Conservation (phyloP, 2,888 invertebrate genomes). For the Melieria omissa region DNA sequence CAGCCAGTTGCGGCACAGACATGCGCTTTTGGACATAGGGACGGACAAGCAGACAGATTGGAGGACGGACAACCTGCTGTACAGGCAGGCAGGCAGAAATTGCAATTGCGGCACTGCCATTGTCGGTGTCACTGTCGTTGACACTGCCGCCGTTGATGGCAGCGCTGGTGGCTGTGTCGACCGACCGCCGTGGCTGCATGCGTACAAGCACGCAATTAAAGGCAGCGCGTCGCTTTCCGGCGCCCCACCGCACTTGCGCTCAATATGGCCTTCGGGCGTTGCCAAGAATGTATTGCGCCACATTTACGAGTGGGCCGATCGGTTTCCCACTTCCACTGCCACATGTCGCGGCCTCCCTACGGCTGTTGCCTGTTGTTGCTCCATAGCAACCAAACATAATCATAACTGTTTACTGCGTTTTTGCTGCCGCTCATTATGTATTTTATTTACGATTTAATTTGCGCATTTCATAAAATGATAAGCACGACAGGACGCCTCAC, state of each 20-base stretch:
- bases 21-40: not conserved
- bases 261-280: conserved; percentile 14
- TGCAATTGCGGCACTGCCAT: conserved; percentile 24
- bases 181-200: not conserved
- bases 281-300: conserved; percentile 6
- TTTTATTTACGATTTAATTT: conserved; percentile 61
- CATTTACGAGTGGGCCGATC: too few relatives aligned
- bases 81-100: not conserved
- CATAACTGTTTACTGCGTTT: conserved; percentile 61
- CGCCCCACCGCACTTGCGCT: not conserved
- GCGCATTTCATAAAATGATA: conserved; percentile 44
- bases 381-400: conserved; percentile 42
- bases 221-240: conserved; percentile 3
- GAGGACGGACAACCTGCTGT: not conserved
- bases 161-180: conserved; percentile 46
- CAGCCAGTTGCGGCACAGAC: conserved; percentile 21
- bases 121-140: conserved; percentile 50
- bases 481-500: conserved; percentile 39
- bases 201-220: conserved; percentile 24
- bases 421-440: conserved; percentile 53
- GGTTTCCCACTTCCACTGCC: too few relatives aligned
- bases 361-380: not conserved
- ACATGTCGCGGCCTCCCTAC: not conserved
- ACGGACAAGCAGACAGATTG: conserved; percentile 1
- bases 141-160: conserved; percentile 42